Conservation (phyloP, 2,113 vertebrate species). For the Cygnus atratus region DNA sequence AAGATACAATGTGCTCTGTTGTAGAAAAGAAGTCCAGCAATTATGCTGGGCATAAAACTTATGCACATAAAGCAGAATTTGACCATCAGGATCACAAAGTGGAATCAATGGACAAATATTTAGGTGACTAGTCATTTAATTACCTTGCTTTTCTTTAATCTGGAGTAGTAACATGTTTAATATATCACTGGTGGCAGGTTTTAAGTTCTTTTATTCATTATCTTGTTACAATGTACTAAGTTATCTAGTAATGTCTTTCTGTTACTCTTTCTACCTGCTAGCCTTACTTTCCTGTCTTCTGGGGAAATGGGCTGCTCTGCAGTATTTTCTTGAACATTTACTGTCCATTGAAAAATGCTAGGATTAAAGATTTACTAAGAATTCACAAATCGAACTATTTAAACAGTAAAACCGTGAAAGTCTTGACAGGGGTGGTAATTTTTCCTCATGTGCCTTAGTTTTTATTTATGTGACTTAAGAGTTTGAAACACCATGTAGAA, state of each 20-base stretch:
- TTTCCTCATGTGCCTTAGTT: not conserved
- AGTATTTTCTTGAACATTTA: not conserved
- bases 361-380: not conserved
- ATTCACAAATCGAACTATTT: not conserved
- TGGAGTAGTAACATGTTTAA: not conserved
- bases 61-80: not conserved
- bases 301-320: not conserved
- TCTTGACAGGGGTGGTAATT: not conserved
- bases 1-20: not conserved
- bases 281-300: not conserved
- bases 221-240: not conserved
- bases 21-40: not conserved
- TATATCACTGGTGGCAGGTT: not conserved
- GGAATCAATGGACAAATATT: slow-evolving; percentile 77
- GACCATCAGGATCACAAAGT: not conserved
- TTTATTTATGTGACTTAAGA: not conserved
- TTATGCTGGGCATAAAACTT: not conserved
- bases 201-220: not conserved
- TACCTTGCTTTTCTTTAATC: slow-evolving; percentile 2
- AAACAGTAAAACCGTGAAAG: not conserved
- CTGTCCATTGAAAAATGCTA: not conserved
- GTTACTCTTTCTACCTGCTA: not conserved
- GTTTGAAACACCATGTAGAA: not conserved
- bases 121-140: slow-evolving; percentile 77
- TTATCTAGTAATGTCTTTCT: not conserved